Percentiles rank a stretch among this genome's conserved stretches.
Evolutionary conservation across 2,797 vertebrate genomes (phyloP).

Genomic region (Forpus xanthops): DNA sequence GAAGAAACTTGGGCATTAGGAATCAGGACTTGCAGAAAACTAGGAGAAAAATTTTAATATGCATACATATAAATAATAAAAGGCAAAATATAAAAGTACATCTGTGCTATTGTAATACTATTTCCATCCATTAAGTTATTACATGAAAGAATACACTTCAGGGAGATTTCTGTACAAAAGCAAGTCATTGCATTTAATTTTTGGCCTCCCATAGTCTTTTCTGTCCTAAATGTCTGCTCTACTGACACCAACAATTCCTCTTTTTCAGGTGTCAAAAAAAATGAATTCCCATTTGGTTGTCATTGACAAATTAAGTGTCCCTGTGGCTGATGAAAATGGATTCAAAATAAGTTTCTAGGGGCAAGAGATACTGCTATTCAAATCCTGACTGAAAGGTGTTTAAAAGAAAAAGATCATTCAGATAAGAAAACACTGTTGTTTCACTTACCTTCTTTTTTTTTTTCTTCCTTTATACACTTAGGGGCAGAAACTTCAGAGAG

Average conservation of each 20-base stretch:
- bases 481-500: slow-evolving; percentile 90
- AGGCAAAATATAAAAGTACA: not conserved
- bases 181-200: not conserved
- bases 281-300: not conserved
- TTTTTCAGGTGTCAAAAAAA: not conserved
- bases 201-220: not conserved
- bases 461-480: slow-evolving; percentile 32
- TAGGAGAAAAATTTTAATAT: not conserved
- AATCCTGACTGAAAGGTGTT: not conserved
- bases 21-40: not conserved
- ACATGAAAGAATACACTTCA: not conserved
- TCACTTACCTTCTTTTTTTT: not conserved
- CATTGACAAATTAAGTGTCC: not conserved
- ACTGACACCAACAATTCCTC: not conserved
- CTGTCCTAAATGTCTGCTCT: not conserved
- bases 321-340: not conserved
- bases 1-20: not conserved
- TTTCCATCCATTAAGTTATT: not conserved
- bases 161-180: not conserved
- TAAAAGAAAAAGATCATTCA: not conserved
- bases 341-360: not conserved
- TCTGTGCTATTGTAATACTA: not conserved
- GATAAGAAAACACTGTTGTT: not conserved
- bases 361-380: not conserved
- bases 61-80: not conserved